Conservation (phyloP, 2,113 vertebrate genomes). For the Pyrgilauda ruficollis region DNA sequence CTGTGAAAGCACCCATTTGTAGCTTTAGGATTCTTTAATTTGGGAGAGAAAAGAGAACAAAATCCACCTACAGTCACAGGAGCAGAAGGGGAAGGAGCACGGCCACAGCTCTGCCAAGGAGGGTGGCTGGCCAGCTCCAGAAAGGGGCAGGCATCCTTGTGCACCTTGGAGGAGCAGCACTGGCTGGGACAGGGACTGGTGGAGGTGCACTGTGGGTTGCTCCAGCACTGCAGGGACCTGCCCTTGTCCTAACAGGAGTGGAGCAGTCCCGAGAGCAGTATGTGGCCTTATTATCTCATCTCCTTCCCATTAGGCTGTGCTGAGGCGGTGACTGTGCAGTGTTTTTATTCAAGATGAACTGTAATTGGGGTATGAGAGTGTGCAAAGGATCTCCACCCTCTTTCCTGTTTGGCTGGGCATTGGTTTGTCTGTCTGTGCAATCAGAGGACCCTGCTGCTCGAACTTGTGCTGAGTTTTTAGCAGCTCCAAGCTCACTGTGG, state of each 20-base stretch:
- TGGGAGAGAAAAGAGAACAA: neutral
- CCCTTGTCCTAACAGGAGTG: neutral
- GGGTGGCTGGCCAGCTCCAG: fast-evolving
- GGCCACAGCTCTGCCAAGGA: neutral
- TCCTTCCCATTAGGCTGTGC: neutral
- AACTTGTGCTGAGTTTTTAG: neutral
- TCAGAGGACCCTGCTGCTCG: neutral
- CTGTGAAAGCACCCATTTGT: neutral
- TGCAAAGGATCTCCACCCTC: neutral
- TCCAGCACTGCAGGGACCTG: neutral
- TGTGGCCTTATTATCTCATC: neutral
- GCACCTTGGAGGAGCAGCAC: fast-evolving
- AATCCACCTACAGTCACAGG: neutral
- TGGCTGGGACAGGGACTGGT: neutral
- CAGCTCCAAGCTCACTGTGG: neutral
- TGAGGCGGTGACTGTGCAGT: neutral
- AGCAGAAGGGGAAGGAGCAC: neutral
- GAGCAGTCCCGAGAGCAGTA: neutral
- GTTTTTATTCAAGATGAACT: neutral
- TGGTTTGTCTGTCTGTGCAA: neutral
- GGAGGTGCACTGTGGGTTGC: neutral
- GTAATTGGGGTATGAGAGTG: neutral
- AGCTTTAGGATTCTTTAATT: neutral
- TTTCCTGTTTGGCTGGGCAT: neutral
- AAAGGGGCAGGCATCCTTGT: neutral